Evolutionary conservation across 2,797 vertebrate genomes (phyloP).

Genomic region (Sparidentex hasta): DNA sequence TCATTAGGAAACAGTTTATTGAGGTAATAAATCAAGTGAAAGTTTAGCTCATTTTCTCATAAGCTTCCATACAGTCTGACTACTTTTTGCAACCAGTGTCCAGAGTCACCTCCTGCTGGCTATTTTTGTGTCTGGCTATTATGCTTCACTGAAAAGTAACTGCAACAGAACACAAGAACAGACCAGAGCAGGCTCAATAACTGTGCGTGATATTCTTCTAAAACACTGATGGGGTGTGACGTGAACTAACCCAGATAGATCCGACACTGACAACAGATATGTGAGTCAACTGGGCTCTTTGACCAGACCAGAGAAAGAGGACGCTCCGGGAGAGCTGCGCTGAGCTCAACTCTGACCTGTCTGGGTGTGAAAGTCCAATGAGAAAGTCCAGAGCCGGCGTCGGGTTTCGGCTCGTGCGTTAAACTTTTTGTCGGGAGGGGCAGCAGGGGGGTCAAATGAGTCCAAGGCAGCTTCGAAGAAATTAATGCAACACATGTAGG

Average conservation of each 20-base stretch:
- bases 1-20: too few relatives aligned
- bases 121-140: too few relatives aligned
- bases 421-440: slow-evolving; percentile 39
- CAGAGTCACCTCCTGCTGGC: too few relatives aligned
- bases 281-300: slow-evolving; percentile 41
- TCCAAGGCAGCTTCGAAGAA: slow-evolving; percentile 58
- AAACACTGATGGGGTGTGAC: slow-evolving; percentile 38
- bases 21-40: too few relatives aligned
- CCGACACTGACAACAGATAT: slow-evolving; percentile 42
- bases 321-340: slow-evolving; percentile 43
- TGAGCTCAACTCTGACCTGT: slow-evolving; percentile 69
- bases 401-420: slow-evolving; percentile 62
- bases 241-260: slow-evolving; percentile 51
- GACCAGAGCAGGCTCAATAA: slow-evolving; percentile 14
- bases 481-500: slow-evolving; percentile 69
- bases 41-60: too few relatives aligned
- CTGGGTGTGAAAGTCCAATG: slow-evolving; percentile 68
- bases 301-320: slow-evolving; percentile 42
- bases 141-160: not conserved
- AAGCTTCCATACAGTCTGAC: too few relatives aligned
- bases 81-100: too few relatives aligned
- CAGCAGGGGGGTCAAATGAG: slow-evolving; percentile 62
- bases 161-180: slow-evolving; percentile 2
- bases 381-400: slow-evolving; percentile 72
- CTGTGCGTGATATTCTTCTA: not conserved